A percentile compares a stretch with the other conserved stretches of the same genome.
These are phyloP conservation scores for Synanceia verrucosa DNA, from an alignment of 2,797 vertebrate species.

Conservation along the genomic window DNA sequence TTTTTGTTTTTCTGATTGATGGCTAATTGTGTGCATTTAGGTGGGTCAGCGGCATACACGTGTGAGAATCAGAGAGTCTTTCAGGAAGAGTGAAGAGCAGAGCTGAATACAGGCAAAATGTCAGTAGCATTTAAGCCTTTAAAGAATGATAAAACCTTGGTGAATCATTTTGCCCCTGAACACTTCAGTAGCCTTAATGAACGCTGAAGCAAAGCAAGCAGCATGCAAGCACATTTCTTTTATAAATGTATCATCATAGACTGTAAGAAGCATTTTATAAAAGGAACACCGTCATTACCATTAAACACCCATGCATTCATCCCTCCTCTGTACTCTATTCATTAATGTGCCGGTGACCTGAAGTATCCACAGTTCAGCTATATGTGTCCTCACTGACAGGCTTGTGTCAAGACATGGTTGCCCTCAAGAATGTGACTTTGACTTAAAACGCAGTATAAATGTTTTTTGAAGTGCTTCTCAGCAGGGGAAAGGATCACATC, in stretches of 20 bases:
- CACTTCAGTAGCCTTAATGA: conserved; percentile 14
- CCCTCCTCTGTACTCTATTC: conserved; percentile 27
- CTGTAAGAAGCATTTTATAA: conserved; percentile 25
- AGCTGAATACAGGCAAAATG: background rate
- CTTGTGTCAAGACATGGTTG: background rate
- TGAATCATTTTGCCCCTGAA: conserved; percentile 38
- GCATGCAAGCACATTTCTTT: conserved; percentile 13
- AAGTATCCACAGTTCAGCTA: conserved; percentile 17
- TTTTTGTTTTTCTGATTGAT: background rate
- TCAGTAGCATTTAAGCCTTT: background rate
- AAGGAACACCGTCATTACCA: conserved; percentile 25
- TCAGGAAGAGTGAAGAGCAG: background rate
- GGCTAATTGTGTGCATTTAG: background rate
- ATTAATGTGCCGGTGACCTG: conserved; percentile 8
- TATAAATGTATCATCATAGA: conserved; percentile 30
- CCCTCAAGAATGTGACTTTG: conserved; percentile 6
- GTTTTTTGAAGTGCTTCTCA: conserved; percentile 37
- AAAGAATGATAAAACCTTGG: conserved; percentile 22
- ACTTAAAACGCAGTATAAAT: conserved; percentile 26
- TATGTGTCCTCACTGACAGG: background rate
- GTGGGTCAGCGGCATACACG: background rate
- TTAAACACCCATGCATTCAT: conserved; percentile 27
- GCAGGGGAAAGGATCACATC: conserved; percentile 26
- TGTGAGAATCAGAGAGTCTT: background rate
- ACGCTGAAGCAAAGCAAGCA: conserved; percentile 5